Evolutionary conservation across 2,113 vertebrate genomes (phyloP).

Genomic region (Mixornis gularis): DNA sequence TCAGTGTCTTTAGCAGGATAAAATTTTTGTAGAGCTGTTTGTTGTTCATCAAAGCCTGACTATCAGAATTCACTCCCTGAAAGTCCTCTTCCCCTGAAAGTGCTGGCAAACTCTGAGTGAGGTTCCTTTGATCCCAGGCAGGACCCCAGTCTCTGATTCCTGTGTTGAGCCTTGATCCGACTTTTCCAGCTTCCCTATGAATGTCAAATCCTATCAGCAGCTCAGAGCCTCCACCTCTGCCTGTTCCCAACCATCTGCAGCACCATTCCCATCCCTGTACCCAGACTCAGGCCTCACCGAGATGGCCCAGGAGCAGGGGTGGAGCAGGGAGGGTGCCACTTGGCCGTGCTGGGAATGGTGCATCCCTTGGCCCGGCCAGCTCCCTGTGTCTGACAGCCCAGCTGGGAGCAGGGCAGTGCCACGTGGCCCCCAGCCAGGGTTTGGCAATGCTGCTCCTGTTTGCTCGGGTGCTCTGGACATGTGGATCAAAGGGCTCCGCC

Average conservation of each 20-base stretch:
- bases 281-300: rapidly evolving
- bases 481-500: conserved; percentile 53
- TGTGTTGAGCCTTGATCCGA: not conserved
- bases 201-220: not conserved
- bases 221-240: not conserved
- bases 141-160: conserved; percentile 11
- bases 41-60: not conserved
- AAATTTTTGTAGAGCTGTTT: not conserved
- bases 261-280: not conserved
- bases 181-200: not conserved
- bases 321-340: not conserved
- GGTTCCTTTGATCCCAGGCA: not conserved
- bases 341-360: rapidly evolving
- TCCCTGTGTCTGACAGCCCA: not conserved
- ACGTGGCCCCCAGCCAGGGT: not conserved
- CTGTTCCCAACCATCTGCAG: not conserved
- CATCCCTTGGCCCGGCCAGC: rapidly evolving
- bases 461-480: conserved; percentile 12
- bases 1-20: not conserved
- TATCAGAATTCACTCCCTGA: not conserved
- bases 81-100: conserved; percentile 22
- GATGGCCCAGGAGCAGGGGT: not conserved
- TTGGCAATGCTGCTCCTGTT: conserved; percentile 35
- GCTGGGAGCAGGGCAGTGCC: not conserved
- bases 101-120: not conserved